Evolutionary conservation across 2,797 vertebrate species (phyloP), one percentile per base, ranked within the genome.

Genomic region (Artibeus jamaicensis): DNA sequence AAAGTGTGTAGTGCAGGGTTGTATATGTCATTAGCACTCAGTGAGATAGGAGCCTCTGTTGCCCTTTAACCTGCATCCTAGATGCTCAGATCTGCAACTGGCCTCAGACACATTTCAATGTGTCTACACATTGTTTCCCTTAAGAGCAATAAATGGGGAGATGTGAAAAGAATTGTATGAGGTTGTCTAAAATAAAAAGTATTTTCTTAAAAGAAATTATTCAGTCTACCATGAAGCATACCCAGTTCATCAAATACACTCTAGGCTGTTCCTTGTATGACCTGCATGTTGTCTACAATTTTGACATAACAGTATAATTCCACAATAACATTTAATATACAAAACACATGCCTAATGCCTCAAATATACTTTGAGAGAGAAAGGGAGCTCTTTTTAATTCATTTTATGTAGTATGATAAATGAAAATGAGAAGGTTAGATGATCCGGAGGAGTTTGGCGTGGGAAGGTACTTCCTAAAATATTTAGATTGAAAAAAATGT

Each of bases 21-120:
- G 89, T 70, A 26, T 15, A 9, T 3, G 18, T n/a, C 24, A 6
- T 3, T 26, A 73, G 48, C 9, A 19, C 34, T 48, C n/a, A 26
- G 34, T 5, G 3, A 57, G 22, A 71, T 1, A 53, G 8, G 4
- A 4, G 21, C 21, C 4, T 0, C 24, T 26, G 0, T n/a, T 15
- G 46, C 18, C 16, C 15, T 65, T 67, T 22, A 11, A 4, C 57
- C 53, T 44, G 14, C 9, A 24, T 29, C 16, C 3, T 18, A 53
- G 2, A 26, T 0, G 9, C 44, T 77, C 39, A 50, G 24, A 24
- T 42, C 26, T 44, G 46, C 26, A 8, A 14, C 18, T 22, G 39
- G 39, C 22, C 62, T 76, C 73, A 55, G n/a, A 87, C 9, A 76
- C 21, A n/a, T n/a, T n/a, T n/a, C n/a, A n/a, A n/a, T n/a, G n/a